Evolutionary conservation across 2,797 vertebrate genomes (phyloP).

Genomic region (Erethizon dorsatum): DNA sequence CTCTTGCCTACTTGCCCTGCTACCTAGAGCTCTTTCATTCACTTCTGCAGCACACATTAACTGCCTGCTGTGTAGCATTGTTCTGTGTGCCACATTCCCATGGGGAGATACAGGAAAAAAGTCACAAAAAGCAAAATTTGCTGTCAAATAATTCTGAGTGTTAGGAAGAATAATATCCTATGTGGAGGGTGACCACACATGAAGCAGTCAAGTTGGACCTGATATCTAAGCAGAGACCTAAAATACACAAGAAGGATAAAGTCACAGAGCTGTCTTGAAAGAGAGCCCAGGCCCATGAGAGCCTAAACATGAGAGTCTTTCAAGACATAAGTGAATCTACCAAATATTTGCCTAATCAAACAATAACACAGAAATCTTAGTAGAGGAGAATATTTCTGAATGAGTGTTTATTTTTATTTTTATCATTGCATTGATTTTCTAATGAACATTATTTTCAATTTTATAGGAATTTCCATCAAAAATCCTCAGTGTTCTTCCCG

Average conservation of each 20-base stretch:
- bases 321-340: background rate
- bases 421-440: background rate
- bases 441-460: background rate
- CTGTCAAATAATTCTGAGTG: background rate
- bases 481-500: background rate
- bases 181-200: background rate
- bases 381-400: background rate
- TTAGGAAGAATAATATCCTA: background rate
- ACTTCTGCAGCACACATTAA: background rate
- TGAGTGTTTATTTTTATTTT: background rate
- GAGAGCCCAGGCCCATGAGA: background rate
- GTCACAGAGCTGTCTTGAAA: rapidly evolving
- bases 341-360: background rate
- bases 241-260: background rate
- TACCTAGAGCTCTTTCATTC: background rate
- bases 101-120: background rate
- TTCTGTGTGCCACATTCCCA: background rate
- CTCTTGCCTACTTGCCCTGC: rapidly evolving
- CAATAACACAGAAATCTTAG: background rate
- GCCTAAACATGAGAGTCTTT: background rate
- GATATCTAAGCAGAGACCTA: background rate
- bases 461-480: background rate
- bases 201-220: background rate
- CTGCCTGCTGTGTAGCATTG: background rate
- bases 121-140: background rate